Evolutionary conservation across 2,888 invertebrate species (phyloP).

Genomic region (Drosophila eohydei): DNA sequence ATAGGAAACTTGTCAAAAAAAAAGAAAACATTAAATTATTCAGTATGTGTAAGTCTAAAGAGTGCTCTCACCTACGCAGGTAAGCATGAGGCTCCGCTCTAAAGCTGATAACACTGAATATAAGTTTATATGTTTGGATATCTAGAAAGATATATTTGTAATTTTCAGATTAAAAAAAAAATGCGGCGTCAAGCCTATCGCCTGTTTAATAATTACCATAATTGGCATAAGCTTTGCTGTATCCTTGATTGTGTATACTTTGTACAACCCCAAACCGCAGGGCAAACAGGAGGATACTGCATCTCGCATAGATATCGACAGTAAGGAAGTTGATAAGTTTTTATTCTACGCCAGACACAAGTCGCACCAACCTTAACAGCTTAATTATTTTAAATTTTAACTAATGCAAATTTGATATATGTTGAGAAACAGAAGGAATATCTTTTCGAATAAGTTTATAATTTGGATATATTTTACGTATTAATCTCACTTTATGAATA

Average conservation of each 20-base stretch:
- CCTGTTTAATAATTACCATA: not conserved
- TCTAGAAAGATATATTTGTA: not conserved
- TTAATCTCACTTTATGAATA: not conserved
- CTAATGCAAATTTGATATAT: not conserved
- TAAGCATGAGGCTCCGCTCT: not conserved
- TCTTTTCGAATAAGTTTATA: not conserved
- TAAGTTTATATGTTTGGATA: no score
- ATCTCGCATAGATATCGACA: no score
- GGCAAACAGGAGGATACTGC: no score
- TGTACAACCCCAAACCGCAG: not conserved
- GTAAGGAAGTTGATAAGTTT: not conserved
- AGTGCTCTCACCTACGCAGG: not conserved
- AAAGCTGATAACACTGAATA: no score
- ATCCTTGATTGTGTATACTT: not conserved
- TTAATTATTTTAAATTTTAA: no score
- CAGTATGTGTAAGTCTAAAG: not conserved
- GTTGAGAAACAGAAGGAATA: not conserved
- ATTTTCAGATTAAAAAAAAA: not conserved
- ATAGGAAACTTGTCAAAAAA: conserved; percentile 3
- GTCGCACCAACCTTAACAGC: no score
- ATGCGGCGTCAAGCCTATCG: not conserved
- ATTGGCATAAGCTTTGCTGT: not conserved
- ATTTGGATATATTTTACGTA: not conserved
- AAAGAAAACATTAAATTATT: not conserved
- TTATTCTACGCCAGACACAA: no score